phyloP scores from a whole-genome alignment of 2,797 vertebrate genomes.

The Amblyraja radiata region DNA sequence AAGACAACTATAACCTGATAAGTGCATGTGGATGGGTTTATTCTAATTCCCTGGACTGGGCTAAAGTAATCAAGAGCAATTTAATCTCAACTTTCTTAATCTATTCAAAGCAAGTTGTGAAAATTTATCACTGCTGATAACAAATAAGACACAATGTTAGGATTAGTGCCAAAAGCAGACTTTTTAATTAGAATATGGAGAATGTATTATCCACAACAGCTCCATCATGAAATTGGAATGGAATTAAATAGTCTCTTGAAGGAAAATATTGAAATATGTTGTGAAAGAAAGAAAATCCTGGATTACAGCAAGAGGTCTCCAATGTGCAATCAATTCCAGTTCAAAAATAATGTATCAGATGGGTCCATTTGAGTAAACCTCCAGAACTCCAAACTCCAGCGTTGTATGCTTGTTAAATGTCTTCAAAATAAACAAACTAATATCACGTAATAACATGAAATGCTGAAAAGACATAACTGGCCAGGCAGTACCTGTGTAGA shows the following conservation, averaged over 20 bases:
- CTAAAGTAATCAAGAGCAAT: background rate
- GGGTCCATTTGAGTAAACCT: too few relatives aligned
- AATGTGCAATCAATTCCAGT: background rate
- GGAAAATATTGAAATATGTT: background rate
- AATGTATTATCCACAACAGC: background rate
- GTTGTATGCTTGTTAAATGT: too few relatives aligned
- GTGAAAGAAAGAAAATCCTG: background rate
- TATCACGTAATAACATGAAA: too few relatives aligned
- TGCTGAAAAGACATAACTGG: too few relatives aligned
- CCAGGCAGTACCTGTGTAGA: too few relatives aligned
- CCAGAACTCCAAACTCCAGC: too few relatives aligned
- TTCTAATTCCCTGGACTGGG: background rate
- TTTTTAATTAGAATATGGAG: background rate
- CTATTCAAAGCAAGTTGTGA: background rate
- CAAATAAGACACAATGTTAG: background rate
- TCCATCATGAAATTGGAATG: background rate
- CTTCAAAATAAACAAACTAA: too few relatives aligned
- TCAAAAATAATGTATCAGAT: too few relatives aligned
- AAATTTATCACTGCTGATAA: background rate
- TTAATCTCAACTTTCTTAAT: background rate
- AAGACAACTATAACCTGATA: background rate
- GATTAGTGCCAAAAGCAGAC: background rate
- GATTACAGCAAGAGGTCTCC: background rate
- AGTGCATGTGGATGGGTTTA: background rate
- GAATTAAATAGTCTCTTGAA: background rate